These are phyloP conservation scores for Tipula vernalis DNA, from an alignment of 2,888 invertebrate genomes.

Conservation along the genomic window DNA sequence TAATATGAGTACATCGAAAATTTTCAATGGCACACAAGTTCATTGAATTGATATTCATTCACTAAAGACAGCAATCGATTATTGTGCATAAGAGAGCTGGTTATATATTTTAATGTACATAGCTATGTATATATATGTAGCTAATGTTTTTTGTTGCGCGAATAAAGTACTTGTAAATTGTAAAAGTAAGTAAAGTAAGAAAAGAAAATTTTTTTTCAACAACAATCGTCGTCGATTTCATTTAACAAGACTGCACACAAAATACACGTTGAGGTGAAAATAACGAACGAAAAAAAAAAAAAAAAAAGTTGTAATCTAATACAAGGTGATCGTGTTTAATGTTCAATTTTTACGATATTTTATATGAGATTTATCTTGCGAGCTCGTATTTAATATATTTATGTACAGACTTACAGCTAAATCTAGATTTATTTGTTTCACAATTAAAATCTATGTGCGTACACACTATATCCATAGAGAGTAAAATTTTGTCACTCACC, in stretches of 20 bases:
- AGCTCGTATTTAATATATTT: neutral
- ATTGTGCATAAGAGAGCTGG: neutral
- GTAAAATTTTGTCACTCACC: too few species aligned
- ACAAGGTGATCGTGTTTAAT: neutral
- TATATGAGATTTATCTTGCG: neutral
- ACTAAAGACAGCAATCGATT: neutral
- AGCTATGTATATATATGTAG: neutral
- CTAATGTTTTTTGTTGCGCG: neutral
- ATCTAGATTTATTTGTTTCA: neutral
- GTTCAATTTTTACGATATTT: neutral
- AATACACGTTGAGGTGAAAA: neutral
- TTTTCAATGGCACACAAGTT: neutral
- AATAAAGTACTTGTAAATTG: neutral
- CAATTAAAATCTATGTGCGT: neutral
- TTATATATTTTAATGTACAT: too few species aligned
- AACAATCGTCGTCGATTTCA: neutral
- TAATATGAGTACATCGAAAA: neutral
- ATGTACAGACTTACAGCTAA: neutral
- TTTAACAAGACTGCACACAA: neutral
- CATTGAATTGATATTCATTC: neutral
- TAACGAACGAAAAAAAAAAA: neutral
- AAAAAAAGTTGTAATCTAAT: neutral
- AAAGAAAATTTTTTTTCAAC: neutral
- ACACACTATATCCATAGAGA: neutral
- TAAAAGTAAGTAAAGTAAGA: neutral